phyloP scores from a whole-genome alignment of 2,113 vertebrate genomes.

The Melanostigma gelatinosum region DNA sequence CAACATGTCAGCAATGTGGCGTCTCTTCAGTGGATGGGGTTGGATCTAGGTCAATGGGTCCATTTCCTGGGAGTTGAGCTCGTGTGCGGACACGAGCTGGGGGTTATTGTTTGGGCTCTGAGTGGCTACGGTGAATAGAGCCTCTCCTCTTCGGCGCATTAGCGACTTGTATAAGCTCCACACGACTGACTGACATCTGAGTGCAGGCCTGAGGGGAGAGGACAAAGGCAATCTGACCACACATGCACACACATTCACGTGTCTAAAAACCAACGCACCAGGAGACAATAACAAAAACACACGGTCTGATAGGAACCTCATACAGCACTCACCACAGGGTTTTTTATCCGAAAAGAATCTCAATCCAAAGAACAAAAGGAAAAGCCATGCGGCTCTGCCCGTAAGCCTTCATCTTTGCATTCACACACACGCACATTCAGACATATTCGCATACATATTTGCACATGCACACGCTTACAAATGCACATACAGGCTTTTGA shows the following conservation, averaged over 20 bases:
- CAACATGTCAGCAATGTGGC: slow-evolving; percentile 20
- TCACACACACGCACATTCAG: slow-evolving; percentile 25
- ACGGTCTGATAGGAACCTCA: slow-evolving; percentile 55
- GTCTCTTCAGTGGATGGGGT: slow-evolving; percentile 37
- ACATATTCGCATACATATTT: slow-evolving; percentile 30
- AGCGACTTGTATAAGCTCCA: slow-evolving; percentile 75
- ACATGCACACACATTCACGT: slow-evolving; percentile 41
- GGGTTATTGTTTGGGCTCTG: slow-evolving; percentile 58
- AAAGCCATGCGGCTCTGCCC: slow-evolving; percentile 31
- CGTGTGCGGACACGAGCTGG: slow-evolving; percentile 43
- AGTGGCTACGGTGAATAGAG: slow-evolving; percentile 64
- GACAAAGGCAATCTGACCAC: slow-evolving; percentile 70
- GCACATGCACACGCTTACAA: slow-evolving; percentile 44
- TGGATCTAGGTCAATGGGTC: slow-evolving; percentile 76
- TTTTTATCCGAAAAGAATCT: slow-evolving; percentile 53
- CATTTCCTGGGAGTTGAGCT: slow-evolving; percentile 64
- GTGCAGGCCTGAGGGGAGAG: slow-evolving; percentile 69
- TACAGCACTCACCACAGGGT: slow-evolving; percentile 31
- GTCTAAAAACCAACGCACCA: slow-evolving; percentile 56
- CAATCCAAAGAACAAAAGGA: slow-evolving; percentile 40
- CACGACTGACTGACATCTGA: slow-evolving; percentile 70
- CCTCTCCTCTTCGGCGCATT: slow-evolving; percentile 63
- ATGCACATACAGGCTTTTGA: slow-evolving; percentile 50
- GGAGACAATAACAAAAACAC: slow-evolving; percentile 56
- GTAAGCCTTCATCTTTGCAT: slow-evolving; percentile 26